Conservation (phyloP, 2,113 vertebrate genomes). For the Theropithecus gelada region DNA sequence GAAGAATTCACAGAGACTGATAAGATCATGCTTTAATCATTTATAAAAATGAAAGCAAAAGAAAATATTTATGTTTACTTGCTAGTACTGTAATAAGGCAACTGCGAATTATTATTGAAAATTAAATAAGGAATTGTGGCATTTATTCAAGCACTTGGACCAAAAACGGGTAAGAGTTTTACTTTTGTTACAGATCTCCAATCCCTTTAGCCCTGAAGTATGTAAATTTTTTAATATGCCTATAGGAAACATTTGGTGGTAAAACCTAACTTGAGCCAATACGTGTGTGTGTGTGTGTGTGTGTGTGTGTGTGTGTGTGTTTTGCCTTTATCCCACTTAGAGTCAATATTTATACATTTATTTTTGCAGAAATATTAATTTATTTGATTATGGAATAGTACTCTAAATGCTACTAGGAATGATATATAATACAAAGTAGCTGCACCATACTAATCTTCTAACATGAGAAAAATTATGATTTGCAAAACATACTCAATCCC, state of each 20-base stretch:
- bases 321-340: neutral
- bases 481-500: neutral
- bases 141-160: neutral
- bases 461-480: neutral
- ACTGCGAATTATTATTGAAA: neutral
- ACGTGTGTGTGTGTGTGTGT: no score
- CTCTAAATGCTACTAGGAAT: neutral
- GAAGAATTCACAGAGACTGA: neutral
- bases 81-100: neutral
- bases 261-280: neutral
- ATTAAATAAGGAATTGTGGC: slow-evolving; percentile 19
- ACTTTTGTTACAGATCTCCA: neutral
- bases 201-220: neutral
- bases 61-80: neutral
- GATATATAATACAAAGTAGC: neutral
- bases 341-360: neutral
- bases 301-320: neutral
- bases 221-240: neutral
- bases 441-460: neutral
- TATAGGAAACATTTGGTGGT: neutral
- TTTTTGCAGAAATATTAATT: neutral
- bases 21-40: neutral
- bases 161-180: neutral
- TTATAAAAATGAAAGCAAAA: neutral
- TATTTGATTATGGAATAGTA: neutral